Base-by-base conservation (phyloP, 1,140 invertebrate species). In the Drosophila athabasca region DNA sequence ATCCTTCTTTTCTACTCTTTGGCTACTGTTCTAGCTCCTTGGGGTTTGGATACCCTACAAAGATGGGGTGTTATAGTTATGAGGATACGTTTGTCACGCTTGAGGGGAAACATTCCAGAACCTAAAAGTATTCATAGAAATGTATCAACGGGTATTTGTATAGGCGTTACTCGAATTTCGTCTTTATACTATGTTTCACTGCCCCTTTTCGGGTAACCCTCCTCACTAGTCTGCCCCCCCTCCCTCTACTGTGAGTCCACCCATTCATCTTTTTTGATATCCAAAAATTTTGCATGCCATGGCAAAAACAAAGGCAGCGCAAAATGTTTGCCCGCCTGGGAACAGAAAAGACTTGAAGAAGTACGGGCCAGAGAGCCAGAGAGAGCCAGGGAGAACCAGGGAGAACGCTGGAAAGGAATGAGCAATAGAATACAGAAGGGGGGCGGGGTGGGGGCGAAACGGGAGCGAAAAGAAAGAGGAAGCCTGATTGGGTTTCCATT, bases 261-360 rank as follows among this genome's bases (percentile, higher is more conserved):
- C 41, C 51, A 53, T 35, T 15, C 50, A 17, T 29, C 44, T 62
- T 24, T 54, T 54, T 51, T 22, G 43, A 53, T 51, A 64, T 35
- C 45, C 31, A 11, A 64, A 31, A 64, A 69, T 69, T 82, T 83
- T 66, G 55, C 67, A 76, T 73, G 66, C 45, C 52, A 62, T 62
- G 52, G 73, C 73, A 57, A 50, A 67, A 68, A 87, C 78, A 87
- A 88, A 79, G 74, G 62, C 57, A 75, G 74, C 62, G 64, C 57
- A 75, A 75, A 87, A 82, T 78, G 62, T 62, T 68, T 43, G 29
- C 53, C 50, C 72, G 62, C 72, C 54, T 55, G 50, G 58, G 59
- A 73, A 39, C 62, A 55, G 46, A 46, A 53, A 62, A 55, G 59
- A 45, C 50, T 3, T 11, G 43, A 9, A 29, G 41, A 62, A 64